These are phyloP conservation scores for Drosophila lacteicornis DNA, from an alignment of 1,140 invertebrate genomes.

Conservation along the genomic window DNA sequence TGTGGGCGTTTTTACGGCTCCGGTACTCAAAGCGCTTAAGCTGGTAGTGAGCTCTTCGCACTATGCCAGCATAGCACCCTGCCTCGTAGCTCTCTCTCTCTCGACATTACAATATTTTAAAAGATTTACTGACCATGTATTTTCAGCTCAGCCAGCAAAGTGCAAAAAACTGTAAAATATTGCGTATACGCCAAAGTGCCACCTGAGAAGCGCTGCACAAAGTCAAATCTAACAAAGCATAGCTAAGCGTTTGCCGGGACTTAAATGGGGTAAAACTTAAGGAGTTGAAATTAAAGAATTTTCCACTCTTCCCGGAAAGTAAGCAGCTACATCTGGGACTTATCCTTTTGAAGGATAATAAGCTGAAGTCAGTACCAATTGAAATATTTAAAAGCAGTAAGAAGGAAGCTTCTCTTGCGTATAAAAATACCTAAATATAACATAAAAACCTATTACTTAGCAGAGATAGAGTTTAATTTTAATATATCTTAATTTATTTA, in stretches of 20 bases:
- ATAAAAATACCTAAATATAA: too few species aligned
- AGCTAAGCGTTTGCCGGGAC: slow-evolving; percentile 52
- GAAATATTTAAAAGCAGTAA: background rate
- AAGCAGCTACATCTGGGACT: slow-evolving; percentile 6
- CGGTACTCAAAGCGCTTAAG: slow-evolving; percentile 68
- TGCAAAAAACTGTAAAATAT: slow-evolving; percentile 80
- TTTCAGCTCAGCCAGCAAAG: slow-evolving; percentile 64
- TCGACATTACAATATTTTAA: slow-evolving; percentile 78
- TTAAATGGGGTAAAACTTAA: slow-evolving; percentile 32
- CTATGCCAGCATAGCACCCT: slow-evolving; percentile 10
- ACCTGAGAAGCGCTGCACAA: slow-evolving; percentile 58
- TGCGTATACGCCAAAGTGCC: slow-evolving; percentile 63
- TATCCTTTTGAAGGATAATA: background rate
- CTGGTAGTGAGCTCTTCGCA: slow-evolving; percentile 24
- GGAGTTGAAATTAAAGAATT: slow-evolving; percentile 31
- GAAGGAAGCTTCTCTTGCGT: too few species aligned
- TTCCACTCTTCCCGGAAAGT: background rate
- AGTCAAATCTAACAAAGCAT: slow-evolving; percentile 62
- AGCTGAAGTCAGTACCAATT: background rate
- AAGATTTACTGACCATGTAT: slow-evolving; percentile 80
- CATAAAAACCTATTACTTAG: too few species aligned
- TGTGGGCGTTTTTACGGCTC: slow-evolving; percentile 67
- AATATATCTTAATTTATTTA: background rate
- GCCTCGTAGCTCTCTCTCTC: slow-evolving; percentile 3
- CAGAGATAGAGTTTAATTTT: background rate